phyloP scores from a whole-genome alignment of 1,140 invertebrate species.

The Drosophila takahashii region DNA sequence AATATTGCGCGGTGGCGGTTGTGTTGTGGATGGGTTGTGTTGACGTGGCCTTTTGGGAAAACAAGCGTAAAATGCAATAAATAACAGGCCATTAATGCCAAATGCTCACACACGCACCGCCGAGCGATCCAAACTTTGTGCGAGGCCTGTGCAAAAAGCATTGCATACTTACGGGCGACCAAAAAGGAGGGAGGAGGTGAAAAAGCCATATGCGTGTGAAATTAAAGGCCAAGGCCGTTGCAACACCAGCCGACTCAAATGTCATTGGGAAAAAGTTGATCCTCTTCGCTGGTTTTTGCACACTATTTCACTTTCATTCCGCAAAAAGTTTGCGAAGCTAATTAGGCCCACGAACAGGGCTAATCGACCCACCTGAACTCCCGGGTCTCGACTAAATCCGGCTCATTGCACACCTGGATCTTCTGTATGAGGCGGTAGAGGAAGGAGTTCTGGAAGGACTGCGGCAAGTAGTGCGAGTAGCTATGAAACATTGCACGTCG shows the following conservation, averaged over 20 bases:
- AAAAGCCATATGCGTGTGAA: slow-evolving; percentile 47
- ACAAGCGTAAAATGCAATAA: slow-evolving; percentile 66
- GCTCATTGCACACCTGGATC: slow-evolving; percentile 74
- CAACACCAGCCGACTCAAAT: slow-evolving; percentile 55
- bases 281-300: slow-evolving; percentile 21
- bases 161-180: slow-evolving; percentile 48
- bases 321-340: slow-evolving; percentile 52
- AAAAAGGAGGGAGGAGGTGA: background rate
- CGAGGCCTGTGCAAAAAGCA: slow-evolving; percentile 23
- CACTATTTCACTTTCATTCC: slow-evolving; percentile 64
- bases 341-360: slow-evolving; percentile 26
- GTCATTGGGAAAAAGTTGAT: slow-evolving; percentile 67
- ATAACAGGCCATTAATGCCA: slow-evolving; percentile 79
- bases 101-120: slow-evolving; percentile 65
- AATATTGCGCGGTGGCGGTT: background rate
- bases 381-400: slow-evolving; percentile 31
- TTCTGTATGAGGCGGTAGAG: slow-evolving; percentile 68
- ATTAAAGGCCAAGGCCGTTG: slow-evolving; percentile 70
- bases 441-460: slow-evolving; percentile 66
- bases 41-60: slow-evolving; percentile 67
- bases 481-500: slow-evolving; percentile 64
- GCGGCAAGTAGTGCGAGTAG: slow-evolving; percentile 56
- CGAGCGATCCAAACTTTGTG: slow-evolving; percentile 1
- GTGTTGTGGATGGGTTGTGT: slow-evolving; percentile 22
- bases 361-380: slow-evolving; percentile 58